Evolutionary conservation across 2,888 invertebrate species (phyloP), one percentile per base, ranked within the genome.

Genomic region (Tipula helvola): DNA sequence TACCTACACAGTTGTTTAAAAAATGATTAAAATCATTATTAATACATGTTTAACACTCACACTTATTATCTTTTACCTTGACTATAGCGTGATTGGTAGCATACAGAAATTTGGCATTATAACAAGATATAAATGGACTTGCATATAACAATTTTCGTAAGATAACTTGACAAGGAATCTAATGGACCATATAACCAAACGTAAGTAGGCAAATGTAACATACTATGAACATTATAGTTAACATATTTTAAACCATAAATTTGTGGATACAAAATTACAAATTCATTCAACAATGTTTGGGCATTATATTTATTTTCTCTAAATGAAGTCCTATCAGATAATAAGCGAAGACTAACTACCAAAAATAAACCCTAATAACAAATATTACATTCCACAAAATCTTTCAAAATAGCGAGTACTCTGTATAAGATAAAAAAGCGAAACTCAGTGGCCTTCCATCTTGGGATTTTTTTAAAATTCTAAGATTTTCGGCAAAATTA

Each of bases 361-460:
- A 28, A 28, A n/a, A 41, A 10, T 18, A 41, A 42, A 85, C 3
- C n/a, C 7, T 39, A 18, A 39, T 13, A 85, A 39, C 44, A 85
- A 44, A 85, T 44, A 18, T 85, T 85, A n/a, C 0, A 5, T 10
- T 85, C 44, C 18, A 44, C 85, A 85, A 42, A 85, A 10, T 85
- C 8, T 42, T 85, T 42, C 42, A 85, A 42, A 13, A 44, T 12
- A 16, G 85, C 16, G 1, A 85, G 18, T 4, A 44, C 13, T 4
- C 85, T 44, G 85, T 85, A 85, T 85, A 85, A 85, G 42, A 71
- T 71, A 85, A 85, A 85, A 85, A 85, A 42, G 4, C 85, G 16
- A n/a, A 85, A 85, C n/a, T 85, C 85, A 16, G 85, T 85, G 4
- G 44, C 85, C 18, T 44, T 85, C 85, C 85, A 85, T 85, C 85